Conservation (phyloP, 35 echinoderm and acorn worm genomes). For the Lytechinus variegatus region DNA sequence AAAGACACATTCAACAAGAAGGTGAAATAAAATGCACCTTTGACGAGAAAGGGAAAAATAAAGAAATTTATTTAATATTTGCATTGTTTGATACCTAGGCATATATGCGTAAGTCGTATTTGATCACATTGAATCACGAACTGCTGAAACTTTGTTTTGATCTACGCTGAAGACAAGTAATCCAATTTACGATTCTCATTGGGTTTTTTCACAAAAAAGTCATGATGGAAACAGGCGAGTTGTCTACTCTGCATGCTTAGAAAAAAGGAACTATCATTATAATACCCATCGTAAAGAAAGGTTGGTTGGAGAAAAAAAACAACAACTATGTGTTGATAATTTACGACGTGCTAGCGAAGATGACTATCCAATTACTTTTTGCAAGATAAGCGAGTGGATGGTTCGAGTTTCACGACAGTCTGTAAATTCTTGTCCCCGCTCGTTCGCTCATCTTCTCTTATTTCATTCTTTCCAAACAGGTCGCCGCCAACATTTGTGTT, state of each 20-base stretch:
- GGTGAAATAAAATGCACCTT: no score
- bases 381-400: constrained; percentile 1
- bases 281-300: constrained; percentile 2
- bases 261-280: neutral
- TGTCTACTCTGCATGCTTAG: neutral
- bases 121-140: no score
- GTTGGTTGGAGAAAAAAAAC: neutral
- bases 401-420: neutral
- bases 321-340: neutral
- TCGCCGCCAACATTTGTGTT: constrained; percentile 10
- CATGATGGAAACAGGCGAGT: neutral
- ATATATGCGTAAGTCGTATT: no score
- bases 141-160: neutral
- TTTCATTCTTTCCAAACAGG: constrained; percentile 11
- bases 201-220: no score
- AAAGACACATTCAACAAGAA: no score
- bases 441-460: constrained; percentile 8
- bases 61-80: no score
- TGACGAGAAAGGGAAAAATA: no score
- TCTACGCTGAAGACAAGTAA: neutral
- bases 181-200: neutral
- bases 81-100: no score
- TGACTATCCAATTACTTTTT: constrained; percentile 20
- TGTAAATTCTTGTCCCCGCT: neutral
- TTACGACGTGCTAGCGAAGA: neutral